A percentile compares a stretch with the other conserved stretches of the same genome.
phyloP scores from a whole-genome alignment of 2,113 vertebrate species.

The Regulus satrapa region DNA sequence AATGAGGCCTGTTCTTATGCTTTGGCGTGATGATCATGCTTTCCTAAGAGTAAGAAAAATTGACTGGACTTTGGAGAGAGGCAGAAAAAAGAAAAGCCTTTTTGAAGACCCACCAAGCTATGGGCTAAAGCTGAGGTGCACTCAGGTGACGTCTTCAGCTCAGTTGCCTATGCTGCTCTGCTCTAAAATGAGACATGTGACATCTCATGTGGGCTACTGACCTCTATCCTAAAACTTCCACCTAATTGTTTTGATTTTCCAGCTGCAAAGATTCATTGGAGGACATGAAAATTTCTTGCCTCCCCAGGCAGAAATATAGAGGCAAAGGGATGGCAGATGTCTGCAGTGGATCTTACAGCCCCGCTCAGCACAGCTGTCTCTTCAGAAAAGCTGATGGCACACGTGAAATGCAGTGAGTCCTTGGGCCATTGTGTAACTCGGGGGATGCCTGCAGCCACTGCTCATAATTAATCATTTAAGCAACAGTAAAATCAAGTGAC shows the following conservation, averaged over 20 bases:
- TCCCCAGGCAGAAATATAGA: neutral
- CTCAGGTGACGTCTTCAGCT: too few relatives aligned
- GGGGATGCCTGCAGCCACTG: neutral
- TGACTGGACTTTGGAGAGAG: too few relatives aligned
- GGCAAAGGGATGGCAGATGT: neutral
- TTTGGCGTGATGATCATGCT: too few relatives aligned
- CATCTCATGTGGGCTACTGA: neutral
- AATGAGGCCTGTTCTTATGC: too few relatives aligned
- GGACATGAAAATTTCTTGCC: neutral
- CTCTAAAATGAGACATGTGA: too few relatives aligned
- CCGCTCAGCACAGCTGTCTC: neutral
- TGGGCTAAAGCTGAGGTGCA: too few relatives aligned
- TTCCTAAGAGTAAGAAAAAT: too few relatives aligned
- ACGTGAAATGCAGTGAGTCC: neutral
- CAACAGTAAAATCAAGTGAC: constrained; percentile 58
- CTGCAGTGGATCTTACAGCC: neutral
- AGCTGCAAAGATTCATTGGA: neutral
- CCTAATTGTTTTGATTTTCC: neutral
- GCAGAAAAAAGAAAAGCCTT: too few relatives aligned
- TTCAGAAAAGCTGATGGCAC: neutral
- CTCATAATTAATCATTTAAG: constrained; percentile 62
- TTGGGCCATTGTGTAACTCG: constrained; percentile 2
- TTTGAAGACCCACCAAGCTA: too few relatives aligned
- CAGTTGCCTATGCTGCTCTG: too few relatives aligned
- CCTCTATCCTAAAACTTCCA: neutral